Evolutionary conservation across 2,113 vertebrate genomes (phyloP), one percentile per base, ranked within the genome.

Genomic region (Procavia capensis): DNA sequence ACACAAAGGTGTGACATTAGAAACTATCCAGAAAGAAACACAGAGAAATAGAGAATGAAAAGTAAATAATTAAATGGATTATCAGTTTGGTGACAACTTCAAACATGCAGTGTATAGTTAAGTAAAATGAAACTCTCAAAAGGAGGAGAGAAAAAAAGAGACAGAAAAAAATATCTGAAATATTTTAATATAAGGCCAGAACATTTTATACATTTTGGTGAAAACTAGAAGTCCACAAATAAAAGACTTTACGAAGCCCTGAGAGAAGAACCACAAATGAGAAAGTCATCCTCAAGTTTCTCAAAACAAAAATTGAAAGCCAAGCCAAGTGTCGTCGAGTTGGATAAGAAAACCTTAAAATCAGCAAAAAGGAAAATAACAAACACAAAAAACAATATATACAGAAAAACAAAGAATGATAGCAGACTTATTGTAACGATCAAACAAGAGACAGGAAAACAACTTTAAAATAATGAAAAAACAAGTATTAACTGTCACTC

Each of bases 11-110:
- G 17, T 54, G 66, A 9, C 11, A 74, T 24, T 45, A 70, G 25
- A 95, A 96, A 85, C 24, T 36, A 31, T 50, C 31, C 4, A 78
- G 85, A 97, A 74, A 36, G 5, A 82, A 93, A 70, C 27, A 74
- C 11, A 94, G 36, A 39, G 25, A n/a, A 6, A 45, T 16, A 2
- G 50, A 79, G 59, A 91, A 74, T 66, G 1, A 66, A 9, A 57
- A 31, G 64, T 20, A 82, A 75, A 82, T 0, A 82, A 75, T 78
- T 0, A 25, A 8, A 43, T 9, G 85, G 88, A 84, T 45, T 4
- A 57, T 31, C 57, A 20, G 1, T 3, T 85, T 11, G 57, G 36
- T 43, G 50, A 54, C 50, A 54, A 54, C 34, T n/a, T 17, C n/a
- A 70, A 70, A n/a, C 36, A n/a, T 16, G 66, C 6, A 36, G 19